phyloP scores from a whole-genome alignment of 2,113 vertebrate genomes.

The Aix galericulata region DNA sequence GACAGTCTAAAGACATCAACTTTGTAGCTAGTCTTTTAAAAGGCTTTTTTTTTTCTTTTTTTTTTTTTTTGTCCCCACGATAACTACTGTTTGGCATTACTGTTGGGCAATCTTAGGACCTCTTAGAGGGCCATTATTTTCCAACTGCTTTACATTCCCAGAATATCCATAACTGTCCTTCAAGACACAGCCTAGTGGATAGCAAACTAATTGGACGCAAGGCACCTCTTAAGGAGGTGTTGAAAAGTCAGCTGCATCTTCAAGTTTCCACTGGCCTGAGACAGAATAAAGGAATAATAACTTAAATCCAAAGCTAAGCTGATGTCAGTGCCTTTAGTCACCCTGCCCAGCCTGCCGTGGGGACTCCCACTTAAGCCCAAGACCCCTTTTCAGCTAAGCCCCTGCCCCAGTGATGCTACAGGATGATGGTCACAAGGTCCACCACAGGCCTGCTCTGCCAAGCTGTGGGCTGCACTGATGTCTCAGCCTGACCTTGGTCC shows the following conservation, averaged over 20 bases:
- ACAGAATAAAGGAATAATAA: background rate
- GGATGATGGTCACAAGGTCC: background rate
- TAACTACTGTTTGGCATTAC: background rate
- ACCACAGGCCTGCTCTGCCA: background rate
- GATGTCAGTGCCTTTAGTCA: background rate
- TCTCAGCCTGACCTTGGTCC: background rate
- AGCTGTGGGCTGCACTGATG: too few relatives aligned
- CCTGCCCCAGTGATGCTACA: too few relatives aligned
- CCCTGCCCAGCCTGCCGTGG: background rate
- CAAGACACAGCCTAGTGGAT: background rate
- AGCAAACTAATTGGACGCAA: background rate
- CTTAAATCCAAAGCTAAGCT: background rate
- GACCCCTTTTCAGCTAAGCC: background rate
- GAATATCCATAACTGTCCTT: background rate
- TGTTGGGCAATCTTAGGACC: background rate
- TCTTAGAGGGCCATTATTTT: background rate
- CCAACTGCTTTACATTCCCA: background rate
- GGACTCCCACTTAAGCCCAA: too few relatives aligned
- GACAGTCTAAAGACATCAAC: background rate
- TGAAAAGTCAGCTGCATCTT: background rate
- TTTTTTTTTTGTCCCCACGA: too few relatives aligned
- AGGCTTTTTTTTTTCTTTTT: background rate
- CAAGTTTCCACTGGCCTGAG: background rate
- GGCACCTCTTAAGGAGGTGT: background rate
- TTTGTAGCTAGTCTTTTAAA: background rate